Evolutionary conservation across 2,888 invertebrate genomes (phyloP), one percentile per base, ranked within the genome.

Genomic region (Magallana nippona): DNA sequence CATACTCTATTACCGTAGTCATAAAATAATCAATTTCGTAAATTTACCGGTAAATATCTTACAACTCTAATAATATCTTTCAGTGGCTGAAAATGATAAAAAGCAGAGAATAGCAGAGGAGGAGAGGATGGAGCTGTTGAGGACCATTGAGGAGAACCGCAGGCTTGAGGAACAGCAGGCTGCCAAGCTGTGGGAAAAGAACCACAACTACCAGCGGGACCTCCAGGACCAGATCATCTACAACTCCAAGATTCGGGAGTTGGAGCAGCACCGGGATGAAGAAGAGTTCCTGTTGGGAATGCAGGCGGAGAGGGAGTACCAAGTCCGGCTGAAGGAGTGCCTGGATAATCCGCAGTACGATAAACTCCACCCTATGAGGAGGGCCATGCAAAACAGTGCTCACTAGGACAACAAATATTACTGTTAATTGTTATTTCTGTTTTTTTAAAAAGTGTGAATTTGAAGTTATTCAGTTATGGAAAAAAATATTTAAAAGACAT

Each of bases 241-340:
- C 87, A 93, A 93, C 83, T 87, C 87, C 44, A 87, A 88, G n/a
- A 84, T 89, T 60, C 86, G 89, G 2, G 88, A 90, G n/a, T 86
- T 87, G 15, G 92, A 92, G 80, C 89, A 89, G 55, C 88, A 89
- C 63, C 87, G 91, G 1, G 92, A 93, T 55, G 89, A 90, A 15
- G 87, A 88, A 15, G 91, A 92, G 81, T 89, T 90, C 62, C 82
- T 87, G 56, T 89, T 90, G 71, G 91, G 91, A 55, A 89, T 92
- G 88, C 93, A 92, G 84, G 92, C 93, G 0, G 94, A 94, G 85
- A 79, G 82, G n/a, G 94, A 94, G 83, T 93, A 92, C 86, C 91
- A 91, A 82, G 84, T 88, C 15, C 91, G 91, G 63, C 89, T 93
- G 15, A 91, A 92, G 82, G 89, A 90, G 8, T 91, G 91, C 19